These are phyloP conservation scores for Agrypnia vestita DNA, from an alignment of 1,140 invertebrate genomes.

Conservation along the genomic window DNA sequence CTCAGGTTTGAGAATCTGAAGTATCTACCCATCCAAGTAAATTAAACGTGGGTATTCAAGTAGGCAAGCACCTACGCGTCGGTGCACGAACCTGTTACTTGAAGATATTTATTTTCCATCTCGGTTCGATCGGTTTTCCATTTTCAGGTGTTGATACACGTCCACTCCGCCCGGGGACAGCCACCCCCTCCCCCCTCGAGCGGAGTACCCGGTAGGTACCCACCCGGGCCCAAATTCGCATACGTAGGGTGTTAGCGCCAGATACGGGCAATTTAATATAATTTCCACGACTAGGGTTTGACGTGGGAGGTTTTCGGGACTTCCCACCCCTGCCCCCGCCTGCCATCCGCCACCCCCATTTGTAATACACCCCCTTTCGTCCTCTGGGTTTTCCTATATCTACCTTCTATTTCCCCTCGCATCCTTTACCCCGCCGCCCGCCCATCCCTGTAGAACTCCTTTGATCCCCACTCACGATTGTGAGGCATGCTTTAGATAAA, in stretches of 20 bases:
- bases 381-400: conserved; percentile 36
- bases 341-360: conserved; percentile 19
- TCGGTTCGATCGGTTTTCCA: conserved; percentile 26
- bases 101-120: conserved; percentile 39
- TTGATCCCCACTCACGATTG: conserved; percentile 62
- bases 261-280: conserved; percentile 62
- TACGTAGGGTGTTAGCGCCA: conserved; percentile 57
- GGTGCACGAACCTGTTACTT: conserved; percentile 24
- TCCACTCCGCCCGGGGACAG: conserved; percentile 6
- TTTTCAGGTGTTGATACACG: conserved; percentile 43
- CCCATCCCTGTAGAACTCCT: conserved; percentile 43
- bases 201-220: conserved; percentile 20
- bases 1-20: too few species aligned
- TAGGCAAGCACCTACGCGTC: not conserved
- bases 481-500: conserved; percentile 61
- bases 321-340: conserved; percentile 22
- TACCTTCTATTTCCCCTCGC: conserved; percentile 31
- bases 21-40: not conserved
- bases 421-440: not conserved
- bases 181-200: conserved; percentile 5
- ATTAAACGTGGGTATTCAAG: not conserved
- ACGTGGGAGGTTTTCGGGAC: conserved; percentile 56
- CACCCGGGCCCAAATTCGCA: conserved; percentile 49
- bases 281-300: conserved; percentile 60
- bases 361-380: conserved; percentile 31